A percentile compares a stretch with the other conserved stretches of the same genome.
These are phyloP conservation scores for Diorhabda sublineata DNA, from an alignment of 1,140 invertebrate species.

Conservation along the genomic window DNA sequence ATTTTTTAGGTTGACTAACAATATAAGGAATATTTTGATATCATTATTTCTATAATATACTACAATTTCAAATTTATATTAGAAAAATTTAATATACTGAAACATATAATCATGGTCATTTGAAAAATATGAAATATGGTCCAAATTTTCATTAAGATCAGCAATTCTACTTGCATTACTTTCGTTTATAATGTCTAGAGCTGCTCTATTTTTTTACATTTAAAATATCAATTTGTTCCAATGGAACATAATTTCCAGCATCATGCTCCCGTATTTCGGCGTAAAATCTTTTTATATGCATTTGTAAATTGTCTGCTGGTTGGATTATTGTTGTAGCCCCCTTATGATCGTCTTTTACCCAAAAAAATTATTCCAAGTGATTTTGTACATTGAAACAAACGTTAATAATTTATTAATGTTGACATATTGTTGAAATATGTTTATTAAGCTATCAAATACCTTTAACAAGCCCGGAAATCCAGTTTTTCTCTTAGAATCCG, in stretches of 20 bases:
- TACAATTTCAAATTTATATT: no score
- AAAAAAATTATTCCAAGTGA: slow-evolving; percentile 46
- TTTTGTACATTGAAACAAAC: slow-evolving; percentile 45
- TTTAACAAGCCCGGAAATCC: slow-evolving; percentile 42
- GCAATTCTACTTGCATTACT: neutral
- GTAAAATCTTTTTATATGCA: slow-evolving; percentile 26
- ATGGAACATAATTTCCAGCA: neutral
- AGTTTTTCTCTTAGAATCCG: slow-evolving; percentile 26
- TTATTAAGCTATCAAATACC: slow-evolving; percentile 28
- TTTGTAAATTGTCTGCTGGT: slow-evolving; percentile 38
- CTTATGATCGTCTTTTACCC: slow-evolving; percentile 30
- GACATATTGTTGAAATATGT: slow-evolving; percentile 36
- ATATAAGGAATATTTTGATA: no score
- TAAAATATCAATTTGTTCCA: neutral
- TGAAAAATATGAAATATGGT: neutral
- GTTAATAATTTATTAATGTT: slow-evolving; percentile 22
- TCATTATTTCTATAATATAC: no score
- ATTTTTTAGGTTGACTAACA: no score
- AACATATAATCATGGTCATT: neutral
- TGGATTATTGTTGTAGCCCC: slow-evolving; percentile 46
- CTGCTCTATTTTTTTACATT: neutral
- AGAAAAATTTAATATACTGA: neutral
- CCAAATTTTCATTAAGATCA: neutral
- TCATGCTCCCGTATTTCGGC: neutral
- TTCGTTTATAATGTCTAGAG: neutral